Percentiles rank a stretch among this genome's conserved stretches.
These are phyloP conservation scores for Drosophila leontia DNA, from an alignment of 1,140 invertebrate genomes.

Conservation along the genomic window DNA sequence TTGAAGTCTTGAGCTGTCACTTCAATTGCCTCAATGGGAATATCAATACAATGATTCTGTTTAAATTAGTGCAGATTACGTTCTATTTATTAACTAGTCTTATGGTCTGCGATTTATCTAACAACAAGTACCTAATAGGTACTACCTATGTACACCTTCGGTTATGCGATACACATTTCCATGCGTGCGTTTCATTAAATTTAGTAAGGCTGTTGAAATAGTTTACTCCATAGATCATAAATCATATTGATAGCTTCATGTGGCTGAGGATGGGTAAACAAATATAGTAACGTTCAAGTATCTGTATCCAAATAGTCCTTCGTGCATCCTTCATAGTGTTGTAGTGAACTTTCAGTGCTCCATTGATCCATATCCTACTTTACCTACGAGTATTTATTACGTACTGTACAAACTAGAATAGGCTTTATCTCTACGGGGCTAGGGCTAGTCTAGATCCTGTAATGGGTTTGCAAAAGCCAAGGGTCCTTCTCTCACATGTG, in stretches of 20 bases:
- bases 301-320: slow-evolving; percentile 27
- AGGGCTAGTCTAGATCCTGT: slow-evolving; percentile 40
- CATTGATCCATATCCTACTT: slow-evolving; percentile 18
- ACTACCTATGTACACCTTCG: slow-evolving; percentile 16
- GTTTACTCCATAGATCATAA: slow-evolving; percentile 38
- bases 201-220: slow-evolving; percentile 68
- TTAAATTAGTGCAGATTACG: slow-evolving; percentile 39
- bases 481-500: slow-evolving; percentile 45
- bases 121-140: slow-evolving; percentile 26
- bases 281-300: slow-evolving; percentile 32
- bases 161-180: slow-evolving; percentile 31
- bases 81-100: slow-evolving; percentile 34
- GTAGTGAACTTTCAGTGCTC: slow-evolving; percentile 45
- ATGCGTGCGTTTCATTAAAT: slow-evolving; percentile 55
- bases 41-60: slow-evolving; percentile 17
- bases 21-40: slow-evolving; percentile 8
- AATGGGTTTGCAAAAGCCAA: slow-evolving; percentile 28
- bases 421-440: slow-evolving; percentile 1
- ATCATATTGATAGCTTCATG: slow-evolving; percentile 15
- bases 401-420: slow-evolving; percentile 28
- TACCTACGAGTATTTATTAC: slow-evolving; percentile 40
- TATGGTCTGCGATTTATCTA: slow-evolving; percentile 58
- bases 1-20: slow-evolving; percentile 7
- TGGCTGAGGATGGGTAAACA: slow-evolving; percentile 20
- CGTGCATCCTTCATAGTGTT: slow-evolving; percentile 25